Conservation (phyloP, 2,888 invertebrate genomes). For the Ellobium chinense region DNA sequence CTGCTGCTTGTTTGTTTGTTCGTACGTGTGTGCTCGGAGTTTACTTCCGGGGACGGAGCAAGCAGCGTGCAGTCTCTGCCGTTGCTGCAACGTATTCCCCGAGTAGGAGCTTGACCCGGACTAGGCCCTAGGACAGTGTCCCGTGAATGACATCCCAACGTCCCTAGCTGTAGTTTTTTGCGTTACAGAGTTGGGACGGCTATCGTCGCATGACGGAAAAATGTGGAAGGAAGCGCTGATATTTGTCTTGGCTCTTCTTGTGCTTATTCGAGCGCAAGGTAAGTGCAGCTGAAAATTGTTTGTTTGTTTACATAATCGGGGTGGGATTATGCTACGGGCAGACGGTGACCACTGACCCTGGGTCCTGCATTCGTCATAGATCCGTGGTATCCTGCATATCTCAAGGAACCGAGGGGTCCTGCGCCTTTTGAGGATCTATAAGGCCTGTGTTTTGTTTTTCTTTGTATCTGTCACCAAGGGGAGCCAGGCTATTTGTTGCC, state of each 20-base stretch:
- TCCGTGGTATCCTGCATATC: too few relatives aligned
- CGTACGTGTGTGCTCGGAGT: not conserved
- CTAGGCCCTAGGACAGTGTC: not conserved
- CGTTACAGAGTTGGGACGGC: slow-evolving; percentile 40
- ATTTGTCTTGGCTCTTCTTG: slow-evolving; percentile 24
- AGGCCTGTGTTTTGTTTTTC: too few relatives aligned
- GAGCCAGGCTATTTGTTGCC: too few relatives aligned
- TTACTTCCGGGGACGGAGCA: not conserved
- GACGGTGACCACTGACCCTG: too few relatives aligned
- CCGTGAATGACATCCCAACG: not conserved
- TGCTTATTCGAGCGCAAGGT: slow-evolving; percentile 32
- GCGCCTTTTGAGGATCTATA: too few relatives aligned
- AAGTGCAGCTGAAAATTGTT: not conserved
- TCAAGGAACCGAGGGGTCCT: too few relatives aligned
- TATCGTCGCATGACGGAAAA: not conserved
- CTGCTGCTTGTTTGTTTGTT: not conserved
- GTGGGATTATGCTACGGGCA: too few relatives aligned
- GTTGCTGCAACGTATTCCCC: not conserved
- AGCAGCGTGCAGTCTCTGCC: not conserved
- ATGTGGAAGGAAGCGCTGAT: slow-evolving; percentile 36
- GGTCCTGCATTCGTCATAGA: too few relatives aligned
- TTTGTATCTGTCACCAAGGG: too few relatives aligned
- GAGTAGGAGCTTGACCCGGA: not conserved
- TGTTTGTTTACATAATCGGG: too few relatives aligned
- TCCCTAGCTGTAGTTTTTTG: slow-evolving; percentile 33